phyloP scores from a whole-genome alignment of 2,113 vertebrate species.

The Pseudolaguvia tuberculata region DNA sequence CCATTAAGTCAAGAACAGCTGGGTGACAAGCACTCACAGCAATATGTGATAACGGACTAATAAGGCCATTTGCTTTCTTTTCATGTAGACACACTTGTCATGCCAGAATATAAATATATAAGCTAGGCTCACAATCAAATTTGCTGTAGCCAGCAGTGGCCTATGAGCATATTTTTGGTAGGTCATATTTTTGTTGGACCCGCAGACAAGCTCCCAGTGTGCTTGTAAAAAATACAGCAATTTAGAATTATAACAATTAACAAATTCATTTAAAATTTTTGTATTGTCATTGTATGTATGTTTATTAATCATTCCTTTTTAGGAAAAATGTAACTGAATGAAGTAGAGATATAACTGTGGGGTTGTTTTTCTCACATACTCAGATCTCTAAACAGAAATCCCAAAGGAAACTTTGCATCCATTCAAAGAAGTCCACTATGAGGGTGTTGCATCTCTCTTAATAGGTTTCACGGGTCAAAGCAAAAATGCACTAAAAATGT shows the following conservation, averaged over 20 bases:
- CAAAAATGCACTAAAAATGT: background rate
- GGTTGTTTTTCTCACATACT: slow-evolving; percentile 13
- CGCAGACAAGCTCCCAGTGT: too few relatives aligned
- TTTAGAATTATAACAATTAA: too few relatives aligned
- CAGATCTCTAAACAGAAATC: slow-evolving; percentile 8
- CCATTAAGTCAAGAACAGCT: slow-evolving; percentile 40
- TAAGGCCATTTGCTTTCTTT: slow-evolving; percentile 10
- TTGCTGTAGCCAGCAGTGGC: slow-evolving; percentile 1
- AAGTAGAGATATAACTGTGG: background rate
- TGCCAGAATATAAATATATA: slow-evolving; percentile 7
- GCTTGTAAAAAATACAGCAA: too few relatives aligned
- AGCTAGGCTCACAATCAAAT: background rate
- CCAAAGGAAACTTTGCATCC: background rate
- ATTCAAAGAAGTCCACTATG: slow-evolving; percentile 5
- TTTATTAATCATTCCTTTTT: too few relatives aligned
- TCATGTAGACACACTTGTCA: background rate
- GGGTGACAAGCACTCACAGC: slow-evolving; percentile 14
- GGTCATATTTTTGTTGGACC: too few relatives aligned
- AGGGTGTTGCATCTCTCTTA: too few relatives aligned
- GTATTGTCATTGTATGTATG: background rate
- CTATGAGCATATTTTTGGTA: background rate
- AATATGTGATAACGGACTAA: slow-evolving; percentile 18
- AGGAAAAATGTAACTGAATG: background rate
- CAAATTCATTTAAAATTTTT: too few relatives aligned
- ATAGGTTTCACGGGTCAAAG: background rate